Conservation (phyloP, 2,797 vertebrate genomes). For the Pachyuromys duprasi region DNA sequence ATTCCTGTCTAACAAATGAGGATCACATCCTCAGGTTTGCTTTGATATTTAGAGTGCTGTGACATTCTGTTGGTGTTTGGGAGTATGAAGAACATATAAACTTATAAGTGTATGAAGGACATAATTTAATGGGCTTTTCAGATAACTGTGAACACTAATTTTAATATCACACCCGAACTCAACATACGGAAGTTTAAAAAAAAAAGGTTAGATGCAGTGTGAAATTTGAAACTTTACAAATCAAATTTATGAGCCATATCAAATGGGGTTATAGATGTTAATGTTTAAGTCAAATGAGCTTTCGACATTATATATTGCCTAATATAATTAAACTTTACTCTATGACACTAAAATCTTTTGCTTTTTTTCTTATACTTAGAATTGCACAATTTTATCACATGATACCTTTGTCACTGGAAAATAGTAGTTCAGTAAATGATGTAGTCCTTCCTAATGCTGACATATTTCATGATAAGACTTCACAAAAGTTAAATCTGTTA, state of each 20-base stretch:
- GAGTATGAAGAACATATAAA: neutral
- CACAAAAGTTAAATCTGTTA: neutral
- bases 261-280: neutral
- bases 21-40: neutral
- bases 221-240: neutral
- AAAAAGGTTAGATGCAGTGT: neutral
- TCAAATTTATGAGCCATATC: neutral
- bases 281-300: conserved; percentile 7
- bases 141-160: neutral
- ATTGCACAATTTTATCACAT: neutral
- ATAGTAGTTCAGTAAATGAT: neutral
- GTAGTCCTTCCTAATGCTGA: neutral
- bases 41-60: neutral
- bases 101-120: neutral
- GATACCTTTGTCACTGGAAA: neutral
- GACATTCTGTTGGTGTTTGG: neutral
- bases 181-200: neutral
- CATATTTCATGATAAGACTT: neutral
- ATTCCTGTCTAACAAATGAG: neutral
- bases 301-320: neutral
- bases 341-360: neutral
- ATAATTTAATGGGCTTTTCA: neutral
- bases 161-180: neutral
- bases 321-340: conserved; percentile 15
- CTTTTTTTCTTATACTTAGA: neutral